These are phyloP conservation scores for Neodiprion pinetum DNA, from an alignment of 1,140 invertebrate genomes.

Conservation along the genomic window DNA sequence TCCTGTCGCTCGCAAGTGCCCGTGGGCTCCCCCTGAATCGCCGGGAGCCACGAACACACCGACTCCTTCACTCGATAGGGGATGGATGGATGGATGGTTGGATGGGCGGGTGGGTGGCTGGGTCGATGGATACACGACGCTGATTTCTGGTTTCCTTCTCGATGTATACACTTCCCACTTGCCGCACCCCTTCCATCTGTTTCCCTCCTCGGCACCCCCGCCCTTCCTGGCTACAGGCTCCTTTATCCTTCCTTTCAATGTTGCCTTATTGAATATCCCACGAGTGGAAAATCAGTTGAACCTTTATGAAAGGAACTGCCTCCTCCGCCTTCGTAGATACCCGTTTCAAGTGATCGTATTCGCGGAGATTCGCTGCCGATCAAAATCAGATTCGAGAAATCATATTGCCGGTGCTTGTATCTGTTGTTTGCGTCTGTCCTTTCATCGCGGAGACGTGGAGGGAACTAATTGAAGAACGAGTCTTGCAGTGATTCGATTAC, in stretches of 20 bases:
- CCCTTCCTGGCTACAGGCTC: slow-evolving; percentile 31
- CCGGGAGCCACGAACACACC: slow-evolving; percentile 35
- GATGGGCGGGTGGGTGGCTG: slow-evolving; percentile 29
- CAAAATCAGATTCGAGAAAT: slow-evolving; percentile 42
- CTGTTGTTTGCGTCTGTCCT: too few relatives aligned
- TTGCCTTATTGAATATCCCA: slow-evolving; percentile 61
- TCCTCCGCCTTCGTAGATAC: slow-evolving; percentile 32
- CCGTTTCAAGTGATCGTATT: slow-evolving; percentile 49
- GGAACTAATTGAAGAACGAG: too few relatives aligned
- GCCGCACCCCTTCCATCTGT: slow-evolving; percentile 7
- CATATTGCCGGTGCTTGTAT: background rate
- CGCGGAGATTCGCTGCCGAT: slow-evolving; percentile 51
- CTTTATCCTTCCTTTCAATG: slow-evolving; percentile 51
- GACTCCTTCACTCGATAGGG: slow-evolving; percentile 36
- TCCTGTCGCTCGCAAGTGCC: slow-evolving; percentile 31
- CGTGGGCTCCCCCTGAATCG: slow-evolving; percentile 33
- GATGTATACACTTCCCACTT: slow-evolving; percentile 29
- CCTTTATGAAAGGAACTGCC: slow-evolving; percentile 48
- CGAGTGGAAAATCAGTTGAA: slow-evolving; percentile 61
- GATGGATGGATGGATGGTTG: slow-evolving; percentile 30
- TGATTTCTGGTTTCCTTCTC: slow-evolving; percentile 41
- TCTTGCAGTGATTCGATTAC: too few relatives aligned
- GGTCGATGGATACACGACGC: slow-evolving; percentile 34
- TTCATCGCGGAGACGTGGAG: too few relatives aligned
- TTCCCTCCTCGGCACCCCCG: slow-evolving; percentile 27